These are phyloP conservation scores for Gobio occitaniae DNA, from an alignment of 2,797 vertebrate genomes.

Conservation along the genomic window DNA sequence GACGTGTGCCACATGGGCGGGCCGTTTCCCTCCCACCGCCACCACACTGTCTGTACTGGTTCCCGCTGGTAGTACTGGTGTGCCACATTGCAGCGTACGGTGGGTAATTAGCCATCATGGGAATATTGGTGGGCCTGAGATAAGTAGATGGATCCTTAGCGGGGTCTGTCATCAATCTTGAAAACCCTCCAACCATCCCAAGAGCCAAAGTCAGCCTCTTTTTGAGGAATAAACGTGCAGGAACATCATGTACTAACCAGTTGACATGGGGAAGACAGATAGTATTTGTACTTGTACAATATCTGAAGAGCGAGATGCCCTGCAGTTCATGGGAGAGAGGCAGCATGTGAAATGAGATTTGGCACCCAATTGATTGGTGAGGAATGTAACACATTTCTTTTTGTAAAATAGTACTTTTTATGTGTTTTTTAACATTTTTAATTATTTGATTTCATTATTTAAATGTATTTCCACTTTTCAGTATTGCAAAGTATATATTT, in stretches of 20 bases:
- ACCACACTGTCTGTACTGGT: conserved; percentile 1
- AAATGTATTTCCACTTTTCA: not conserved
- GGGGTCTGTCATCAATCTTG: conserved; percentile 14
- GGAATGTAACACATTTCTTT: not conserved
- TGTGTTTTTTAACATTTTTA: not conserved
- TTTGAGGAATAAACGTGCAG: not conserved
- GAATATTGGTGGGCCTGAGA: conserved; percentile 19
- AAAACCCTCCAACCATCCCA: not conserved
- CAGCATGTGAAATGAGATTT: not conserved
- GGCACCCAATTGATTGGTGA: not conserved
- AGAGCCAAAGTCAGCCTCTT: not conserved
- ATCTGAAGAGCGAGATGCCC: not conserved
- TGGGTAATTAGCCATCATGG: conserved; percentile 39
- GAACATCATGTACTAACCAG: not conserved
- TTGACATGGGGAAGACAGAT: not conserved
- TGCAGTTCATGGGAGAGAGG: not conserved
- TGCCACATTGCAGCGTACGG: not conserved
- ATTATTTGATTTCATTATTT: not conserved
- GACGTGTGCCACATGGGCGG: not conserved
- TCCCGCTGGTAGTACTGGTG: conserved; percentile 1
- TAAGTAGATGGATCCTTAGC: conserved; percentile 8
- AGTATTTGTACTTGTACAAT: not conserved
- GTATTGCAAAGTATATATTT: not conserved
- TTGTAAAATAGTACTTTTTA: not conserved
- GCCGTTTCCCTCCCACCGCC: not conserved